Base-by-base conservation (phyloP, 2,797 vertebrate genomes). In the Huso huso region DNA sequence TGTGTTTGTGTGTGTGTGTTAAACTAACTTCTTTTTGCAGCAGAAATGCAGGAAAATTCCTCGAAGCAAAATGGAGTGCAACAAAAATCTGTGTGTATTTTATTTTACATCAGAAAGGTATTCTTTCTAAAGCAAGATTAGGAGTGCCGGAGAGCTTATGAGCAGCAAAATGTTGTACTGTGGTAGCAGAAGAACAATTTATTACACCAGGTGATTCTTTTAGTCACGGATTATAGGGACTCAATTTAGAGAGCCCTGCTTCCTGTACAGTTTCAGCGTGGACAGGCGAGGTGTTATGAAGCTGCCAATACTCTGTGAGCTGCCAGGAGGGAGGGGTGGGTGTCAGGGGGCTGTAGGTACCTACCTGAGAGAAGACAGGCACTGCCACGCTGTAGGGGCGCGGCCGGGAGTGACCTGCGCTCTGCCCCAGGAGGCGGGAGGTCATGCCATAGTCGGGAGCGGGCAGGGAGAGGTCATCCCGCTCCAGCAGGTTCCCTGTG, bases 401-500 rank as follows among this genome's bases (percentile, higher is more conserved):
- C 72, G 94, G 94, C 85, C 85, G 93, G 89, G 78, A 91, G 79
- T 88, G 79, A 77, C 85, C 82, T 48, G 66, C 67, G 1, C 82
- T 80, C 70, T 95, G 93, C 0, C 83, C 60, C 69, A 92, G 89
- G 77, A 86, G 88, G 2, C 89, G 92, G 18, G 92, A 77, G 0
- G 85, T 76, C 78, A 87, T 71, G 77, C 84, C 79, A 0, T 98
- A 98, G 76, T 98, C 94, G 0, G 93, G 88, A 0, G 83, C 79
- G 0, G 95, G 91, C 48, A 93, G 75, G 49, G 88, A 73, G 68
- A 90, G 69, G 74, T 93, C 92, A 0, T 99, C 95, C 71, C 95
- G 89, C 82, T 98, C 95, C 66, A 99, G 86, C 4, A 99, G 90
- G 79, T 99, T 97, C 0, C 95, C 96, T 0, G 96, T 97, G 88